phyloP scores from a whole-genome alignment of 2,113 vertebrate genomes.

The Scomber japonicus region DNA sequence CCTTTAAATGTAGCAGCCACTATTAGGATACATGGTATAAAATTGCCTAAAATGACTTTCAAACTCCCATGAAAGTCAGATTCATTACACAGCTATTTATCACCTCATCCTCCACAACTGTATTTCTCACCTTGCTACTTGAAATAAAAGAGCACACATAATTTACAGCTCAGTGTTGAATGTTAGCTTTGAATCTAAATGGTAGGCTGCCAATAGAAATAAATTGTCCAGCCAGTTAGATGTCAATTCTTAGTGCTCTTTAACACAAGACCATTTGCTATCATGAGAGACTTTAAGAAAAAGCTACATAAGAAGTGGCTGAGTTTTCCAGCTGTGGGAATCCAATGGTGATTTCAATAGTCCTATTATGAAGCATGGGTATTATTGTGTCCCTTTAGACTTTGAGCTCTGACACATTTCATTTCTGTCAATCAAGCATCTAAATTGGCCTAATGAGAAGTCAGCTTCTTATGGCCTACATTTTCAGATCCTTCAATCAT shows the following conservation, averaged over 20 bases:
- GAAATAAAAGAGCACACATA: not conserved
- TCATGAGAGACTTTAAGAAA: not conserved
- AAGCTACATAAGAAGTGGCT: not conserved
- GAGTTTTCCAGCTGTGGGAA: not conserved
- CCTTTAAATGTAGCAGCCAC: not conserved
- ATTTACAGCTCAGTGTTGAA: not conserved
- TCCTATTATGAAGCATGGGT: slow-evolving; percentile 1
- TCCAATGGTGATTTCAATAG: not conserved
- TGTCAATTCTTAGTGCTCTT: slow-evolving; percentile 14
- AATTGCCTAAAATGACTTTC: not conserved
- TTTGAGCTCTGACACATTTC: not conserved
- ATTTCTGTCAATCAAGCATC: slow-evolving; percentile 16
- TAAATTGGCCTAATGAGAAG: slow-evolving; percentile 12
- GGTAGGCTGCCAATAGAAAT: slow-evolving; percentile 1
- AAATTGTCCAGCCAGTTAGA: not conserved
- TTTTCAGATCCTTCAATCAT: slow-evolving; percentile 19
- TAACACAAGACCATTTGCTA: not conserved
- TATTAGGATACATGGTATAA: not conserved
- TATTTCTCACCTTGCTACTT: not conserved
- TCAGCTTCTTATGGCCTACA: not conserved
- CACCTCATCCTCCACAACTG: not conserved
- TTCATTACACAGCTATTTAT: not conserved
- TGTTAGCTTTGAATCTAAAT: not conserved
- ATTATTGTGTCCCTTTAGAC: not conserved
- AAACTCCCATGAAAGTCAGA: not conserved